phyloP scores from a whole-genome alignment of 1,140 invertebrate species.

The Pseudomyrmex flavicornis region DNA sequence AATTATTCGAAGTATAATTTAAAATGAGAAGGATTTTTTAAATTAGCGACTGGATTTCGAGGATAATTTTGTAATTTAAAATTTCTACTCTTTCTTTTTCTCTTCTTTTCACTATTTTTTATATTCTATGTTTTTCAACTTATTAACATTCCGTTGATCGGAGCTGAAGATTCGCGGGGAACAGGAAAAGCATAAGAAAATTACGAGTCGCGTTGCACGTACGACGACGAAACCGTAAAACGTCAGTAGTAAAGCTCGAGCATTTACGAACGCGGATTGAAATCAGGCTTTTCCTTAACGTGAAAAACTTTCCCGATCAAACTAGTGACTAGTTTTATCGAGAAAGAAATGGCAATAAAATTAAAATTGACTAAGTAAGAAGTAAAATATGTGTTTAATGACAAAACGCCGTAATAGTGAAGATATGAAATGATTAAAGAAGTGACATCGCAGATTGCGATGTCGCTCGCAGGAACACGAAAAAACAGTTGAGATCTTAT shows the following conservation, averaged over 20 bases:
- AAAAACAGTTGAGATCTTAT: conserved; percentile 23
- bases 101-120: background rate
- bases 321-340: background rate
- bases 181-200: conserved; percentile 24
- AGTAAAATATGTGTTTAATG: background rate
- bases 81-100: no score
- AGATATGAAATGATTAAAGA: conserved; percentile 21
- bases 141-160: background rate
- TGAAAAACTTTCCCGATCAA: conserved; percentile 1
- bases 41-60: no score
- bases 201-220: conserved; percentile 43
- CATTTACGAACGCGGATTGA: conserved; percentile 33
- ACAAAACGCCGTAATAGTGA: background rate
- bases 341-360: background rate
- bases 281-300: conserved; percentile 20
- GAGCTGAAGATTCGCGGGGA: background rate
- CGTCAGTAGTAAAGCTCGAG: conserved; percentile 48
- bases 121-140: background rate
- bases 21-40: no score
- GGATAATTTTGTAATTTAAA: no score
- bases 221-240: conserved; percentile 46
- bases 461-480: conserved; percentile 48
- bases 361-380: background rate
- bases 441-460: conserved; percentile 45
- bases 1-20: no score